Evolutionary conservation across 2,113 vertebrate genomes (phyloP).

Genomic region (Silurus asotus): DNA sequence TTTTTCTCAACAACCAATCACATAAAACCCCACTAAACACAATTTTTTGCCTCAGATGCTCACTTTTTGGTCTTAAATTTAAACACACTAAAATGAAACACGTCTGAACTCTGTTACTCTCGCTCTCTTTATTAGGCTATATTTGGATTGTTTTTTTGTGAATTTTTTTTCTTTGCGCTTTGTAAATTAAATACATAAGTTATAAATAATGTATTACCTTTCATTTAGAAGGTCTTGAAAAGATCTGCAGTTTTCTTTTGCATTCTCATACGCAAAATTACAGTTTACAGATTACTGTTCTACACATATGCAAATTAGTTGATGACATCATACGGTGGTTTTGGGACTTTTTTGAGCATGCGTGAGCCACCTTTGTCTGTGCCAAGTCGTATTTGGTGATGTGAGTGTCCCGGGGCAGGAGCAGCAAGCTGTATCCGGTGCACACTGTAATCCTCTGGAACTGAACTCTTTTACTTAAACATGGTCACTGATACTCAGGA

Average conservation of each 20-base stretch:
- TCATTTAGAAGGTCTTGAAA: neutral
- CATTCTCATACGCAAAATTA: neutral
- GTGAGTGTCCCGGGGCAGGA: neutral
- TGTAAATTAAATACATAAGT: neutral
- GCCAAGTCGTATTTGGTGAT: neutral
- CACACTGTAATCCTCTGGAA: constrained; percentile 2
- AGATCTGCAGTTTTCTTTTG: neutral
- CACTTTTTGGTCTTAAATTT: neutral
- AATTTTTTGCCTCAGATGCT: neutral
- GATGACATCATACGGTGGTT: neutral
- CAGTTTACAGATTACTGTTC: neutral
- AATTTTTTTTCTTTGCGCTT: neutral
- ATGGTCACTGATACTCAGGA: constrained; percentile 32
- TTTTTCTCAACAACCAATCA: neutral
- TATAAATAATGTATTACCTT: neutral
- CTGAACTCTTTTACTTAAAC: constrained; percentile 48
- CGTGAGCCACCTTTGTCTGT: neutral
- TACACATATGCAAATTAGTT: neutral
- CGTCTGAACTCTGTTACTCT: neutral
- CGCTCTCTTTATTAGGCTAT: neutral
- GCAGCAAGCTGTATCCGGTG: neutral
- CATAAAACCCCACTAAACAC: neutral
- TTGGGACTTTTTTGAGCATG: neutral
- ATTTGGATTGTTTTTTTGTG: neutral
- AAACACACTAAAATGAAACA: no score